Conservation (phyloP, 2,888 invertebrate genomes). For the Polydesmus complanatus region DNA sequence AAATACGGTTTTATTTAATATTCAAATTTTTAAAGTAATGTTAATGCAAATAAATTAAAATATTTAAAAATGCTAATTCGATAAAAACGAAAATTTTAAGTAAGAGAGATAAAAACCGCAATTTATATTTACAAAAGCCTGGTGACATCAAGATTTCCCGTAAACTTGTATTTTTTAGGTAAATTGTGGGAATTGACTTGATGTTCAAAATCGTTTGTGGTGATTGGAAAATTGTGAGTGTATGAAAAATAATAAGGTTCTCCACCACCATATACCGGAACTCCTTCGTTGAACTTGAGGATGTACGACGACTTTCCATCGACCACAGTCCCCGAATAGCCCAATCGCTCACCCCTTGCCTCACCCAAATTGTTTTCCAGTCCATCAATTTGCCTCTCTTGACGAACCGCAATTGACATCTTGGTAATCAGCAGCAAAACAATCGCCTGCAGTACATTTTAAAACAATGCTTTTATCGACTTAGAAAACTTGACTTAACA, state of each 20-base stretch:
- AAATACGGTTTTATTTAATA: no score
- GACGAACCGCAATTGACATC: background rate
- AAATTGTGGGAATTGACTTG: constrained; percentile 15
- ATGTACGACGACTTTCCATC: constrained; percentile 14
- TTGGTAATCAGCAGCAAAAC: background rate
- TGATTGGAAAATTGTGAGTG: constrained; percentile 15
- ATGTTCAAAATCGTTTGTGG: constrained; percentile 9
- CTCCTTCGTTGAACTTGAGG: constrained; percentile 9
- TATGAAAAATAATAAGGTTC: constrained; percentile 15
- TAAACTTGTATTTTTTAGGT: constrained; percentile 15
- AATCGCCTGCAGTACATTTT: background rate
- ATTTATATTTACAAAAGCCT: no score
- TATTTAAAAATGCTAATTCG: no score
- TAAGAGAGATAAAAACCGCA: no score
- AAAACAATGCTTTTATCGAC: background rate
- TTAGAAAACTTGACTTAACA: background rate
- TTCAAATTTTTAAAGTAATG: no score
- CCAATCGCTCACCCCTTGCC: background rate
- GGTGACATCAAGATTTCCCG: constrained; percentile 12
- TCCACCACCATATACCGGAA: constrained; percentile 10
- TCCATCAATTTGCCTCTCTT: background rate
- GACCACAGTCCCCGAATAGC: constrained; percentile 11
- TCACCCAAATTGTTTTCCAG: background rate
- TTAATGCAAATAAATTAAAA: no score
- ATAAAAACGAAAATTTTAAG: no score